Evolutionary conservation across 2,888 invertebrate species (phyloP).

Genomic region (Chloromyia formosa): DNA sequence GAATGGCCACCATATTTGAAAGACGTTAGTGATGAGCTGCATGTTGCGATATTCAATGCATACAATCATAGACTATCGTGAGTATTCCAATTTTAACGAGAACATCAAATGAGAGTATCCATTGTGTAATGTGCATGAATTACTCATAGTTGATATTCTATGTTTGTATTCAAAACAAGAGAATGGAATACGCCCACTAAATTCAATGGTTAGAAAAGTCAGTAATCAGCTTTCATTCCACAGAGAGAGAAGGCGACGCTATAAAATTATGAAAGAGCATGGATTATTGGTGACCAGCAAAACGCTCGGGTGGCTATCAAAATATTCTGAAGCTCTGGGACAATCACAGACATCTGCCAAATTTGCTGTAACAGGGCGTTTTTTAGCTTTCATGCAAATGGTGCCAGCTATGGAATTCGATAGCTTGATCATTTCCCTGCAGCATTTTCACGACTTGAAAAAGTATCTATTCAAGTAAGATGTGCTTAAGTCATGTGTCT

Average conservation of each 20-base stretch:
- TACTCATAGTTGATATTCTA: too few relatives aligned
- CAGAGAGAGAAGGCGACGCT: constrained; percentile 76
- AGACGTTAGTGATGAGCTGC: constrained; percentile 71
- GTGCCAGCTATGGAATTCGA: constrained; percentile 78
- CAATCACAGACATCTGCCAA: constrained; percentile 63
- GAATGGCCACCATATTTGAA: constrained; percentile 57
- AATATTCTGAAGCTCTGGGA: constrained; percentile 73
- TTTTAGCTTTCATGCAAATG: constrained; percentile 80
- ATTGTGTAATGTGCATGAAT: too few relatives aligned
- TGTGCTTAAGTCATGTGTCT: background rate
- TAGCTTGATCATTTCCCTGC: constrained; percentile 78
- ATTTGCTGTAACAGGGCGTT: constrained; percentile 60
- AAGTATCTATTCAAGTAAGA: constrained; percentile 67
- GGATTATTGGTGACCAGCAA: constrained; percentile 81
- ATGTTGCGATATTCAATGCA: constrained; percentile 75
- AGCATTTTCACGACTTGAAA: constrained; percentile 74
- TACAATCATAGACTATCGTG: constrained; percentile 77
- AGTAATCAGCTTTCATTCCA: too few relatives aligned
- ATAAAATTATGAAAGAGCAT: constrained; percentile 77
- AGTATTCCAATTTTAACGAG: too few relatives aligned
- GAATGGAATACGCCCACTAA: background rate
- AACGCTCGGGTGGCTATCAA: constrained; percentile 73
- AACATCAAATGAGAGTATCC: too few relatives aligned
- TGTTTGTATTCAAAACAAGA: background rate
- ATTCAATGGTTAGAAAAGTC: background rate